These are phyloP conservation scores for Buteo buteo DNA, from an alignment of 2,113 vertebrate genomes.

Conservation along the genomic window DNA sequence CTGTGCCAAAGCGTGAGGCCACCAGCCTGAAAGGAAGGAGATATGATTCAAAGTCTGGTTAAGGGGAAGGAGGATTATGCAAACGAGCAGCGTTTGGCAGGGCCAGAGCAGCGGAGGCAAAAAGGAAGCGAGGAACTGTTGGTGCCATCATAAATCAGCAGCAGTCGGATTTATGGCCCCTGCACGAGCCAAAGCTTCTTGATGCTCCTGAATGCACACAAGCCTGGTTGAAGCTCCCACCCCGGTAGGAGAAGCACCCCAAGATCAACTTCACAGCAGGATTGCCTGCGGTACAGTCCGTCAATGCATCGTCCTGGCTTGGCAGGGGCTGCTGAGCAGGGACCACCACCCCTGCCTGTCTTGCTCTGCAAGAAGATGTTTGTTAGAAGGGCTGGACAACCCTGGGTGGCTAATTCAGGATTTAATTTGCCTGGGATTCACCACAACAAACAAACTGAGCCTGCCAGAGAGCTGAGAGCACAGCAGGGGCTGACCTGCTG, in stretches of 20 bases:
- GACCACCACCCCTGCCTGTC: background rate
- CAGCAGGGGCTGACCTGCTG: background rate
- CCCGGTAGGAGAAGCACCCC: background rate
- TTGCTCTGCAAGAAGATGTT: background rate
- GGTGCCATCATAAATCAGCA: background rate
- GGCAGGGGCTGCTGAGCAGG: background rate
- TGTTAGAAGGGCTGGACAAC: background rate
- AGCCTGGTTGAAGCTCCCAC: background rate
- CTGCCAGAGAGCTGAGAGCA: background rate
- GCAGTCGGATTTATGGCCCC: background rate
- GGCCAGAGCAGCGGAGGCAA: background rate
- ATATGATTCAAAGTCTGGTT: slow-evolving; percentile 15
- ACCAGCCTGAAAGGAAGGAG: slow-evolving; percentile 4
- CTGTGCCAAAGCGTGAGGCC: background rate
- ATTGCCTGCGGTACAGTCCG: background rate
- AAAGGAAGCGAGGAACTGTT: background rate
- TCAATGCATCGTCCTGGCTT: accelerated
- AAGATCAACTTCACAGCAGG: background rate
- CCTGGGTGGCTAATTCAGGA: background rate
- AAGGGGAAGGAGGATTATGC: slow-evolving; percentile 31
- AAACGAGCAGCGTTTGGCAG: slow-evolving; percentile 3
- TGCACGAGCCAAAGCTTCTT: background rate
- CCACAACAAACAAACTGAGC: background rate
- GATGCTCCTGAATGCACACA: background rate
- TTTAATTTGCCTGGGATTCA: background rate